These are phyloP conservation scores for Ochropacha duplaris DNA, from an alignment of 2,888 invertebrate genomes.

Conservation along the genomic window DNA sequence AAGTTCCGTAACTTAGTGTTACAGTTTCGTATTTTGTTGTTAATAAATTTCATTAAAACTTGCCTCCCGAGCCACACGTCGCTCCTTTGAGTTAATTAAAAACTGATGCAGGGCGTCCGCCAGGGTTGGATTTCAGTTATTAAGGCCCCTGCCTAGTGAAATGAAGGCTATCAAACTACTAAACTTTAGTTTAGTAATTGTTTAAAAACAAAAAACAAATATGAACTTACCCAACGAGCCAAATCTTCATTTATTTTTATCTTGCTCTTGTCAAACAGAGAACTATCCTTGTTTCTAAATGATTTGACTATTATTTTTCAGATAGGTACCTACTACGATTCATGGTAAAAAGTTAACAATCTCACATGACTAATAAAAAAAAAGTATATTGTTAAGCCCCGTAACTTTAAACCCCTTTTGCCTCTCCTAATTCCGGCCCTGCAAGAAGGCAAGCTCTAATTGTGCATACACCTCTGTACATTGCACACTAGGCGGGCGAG, in stretches of 20 bases:
- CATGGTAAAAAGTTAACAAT: too few relatives aligned
- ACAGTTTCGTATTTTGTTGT: slow-evolving; percentile 41
- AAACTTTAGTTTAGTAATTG: not conserved
- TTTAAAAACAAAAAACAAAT: not conserved
- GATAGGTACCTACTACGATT: too few relatives aligned
- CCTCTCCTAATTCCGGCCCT: not conserved
- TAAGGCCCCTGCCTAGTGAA: not conserved
- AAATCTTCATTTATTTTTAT: not conserved
- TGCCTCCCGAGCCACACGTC: slow-evolving; percentile 26
- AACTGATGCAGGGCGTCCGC: slow-evolving; percentile 25
- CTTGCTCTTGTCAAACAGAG: not conserved
- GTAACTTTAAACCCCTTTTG: not conserved
- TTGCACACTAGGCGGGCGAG: not conserved
- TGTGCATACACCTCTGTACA: slow-evolving; percentile 25
- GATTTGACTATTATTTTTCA: too few relatives aligned
- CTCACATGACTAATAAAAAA: too few relatives aligned
- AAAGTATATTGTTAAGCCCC: not conserved
- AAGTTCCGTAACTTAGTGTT: slow-evolving; percentile 22
- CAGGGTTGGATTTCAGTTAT: not conserved
- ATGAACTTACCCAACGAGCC: not conserved
- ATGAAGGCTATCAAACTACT: not conserved
- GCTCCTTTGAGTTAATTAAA: slow-evolving; percentile 55
- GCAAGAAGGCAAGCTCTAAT: not conserved
- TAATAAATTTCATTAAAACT: slow-evolving; percentile 55
- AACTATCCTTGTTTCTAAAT: too few relatives aligned